A percentile compares a stretch with the other conserved stretches of the same genome.
These are phyloP conservation scores for Grammomys surdaster DNA, from an alignment of 2,113 vertebrate species.

Conservation along the genomic window DNA sequence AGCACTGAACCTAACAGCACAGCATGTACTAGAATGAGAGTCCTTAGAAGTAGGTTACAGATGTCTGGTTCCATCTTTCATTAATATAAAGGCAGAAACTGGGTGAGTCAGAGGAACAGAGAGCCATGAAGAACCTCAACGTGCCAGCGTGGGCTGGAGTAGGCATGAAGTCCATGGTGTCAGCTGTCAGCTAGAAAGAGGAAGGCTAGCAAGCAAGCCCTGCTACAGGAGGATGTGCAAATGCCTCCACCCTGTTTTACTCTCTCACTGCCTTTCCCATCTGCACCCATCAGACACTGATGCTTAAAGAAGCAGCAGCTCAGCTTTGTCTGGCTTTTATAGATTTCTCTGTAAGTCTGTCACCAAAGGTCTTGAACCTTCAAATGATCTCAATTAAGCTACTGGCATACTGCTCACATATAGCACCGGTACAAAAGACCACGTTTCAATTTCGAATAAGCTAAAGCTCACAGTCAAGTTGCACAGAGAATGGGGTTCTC, in stretches of 20 bases:
- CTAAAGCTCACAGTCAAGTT: neutral
- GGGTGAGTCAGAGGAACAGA: neutral
- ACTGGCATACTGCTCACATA: neutral
- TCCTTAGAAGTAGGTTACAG: neutral
- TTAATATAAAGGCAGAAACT: too few relatives aligned
- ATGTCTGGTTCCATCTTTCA: too few relatives aligned
- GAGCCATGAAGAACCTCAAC: neutral
- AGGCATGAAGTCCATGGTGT: neutral
- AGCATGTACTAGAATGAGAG: neutral
- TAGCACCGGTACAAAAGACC: neutral
- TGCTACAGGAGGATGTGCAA: neutral
- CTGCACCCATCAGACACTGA: neutral
- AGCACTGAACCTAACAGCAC: neutral
- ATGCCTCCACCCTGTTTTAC: too few relatives aligned
- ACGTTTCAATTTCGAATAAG: neutral
- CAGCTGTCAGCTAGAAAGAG: neutral
- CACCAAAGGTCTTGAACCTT: conserved; percentile 11
- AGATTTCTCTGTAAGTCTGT: neutral
- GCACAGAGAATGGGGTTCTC: neutral
- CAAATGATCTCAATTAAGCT: neutral
- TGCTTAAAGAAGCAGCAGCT: neutral
- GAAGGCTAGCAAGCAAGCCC: neutral
- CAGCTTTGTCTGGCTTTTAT: neutral
- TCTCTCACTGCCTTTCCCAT: neutral
- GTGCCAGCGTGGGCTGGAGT: neutral